These are phyloP conservation scores for Platycheirus albimanus DNA, from an alignment of 2,888 invertebrate species.

Conservation along the genomic window DNA sequence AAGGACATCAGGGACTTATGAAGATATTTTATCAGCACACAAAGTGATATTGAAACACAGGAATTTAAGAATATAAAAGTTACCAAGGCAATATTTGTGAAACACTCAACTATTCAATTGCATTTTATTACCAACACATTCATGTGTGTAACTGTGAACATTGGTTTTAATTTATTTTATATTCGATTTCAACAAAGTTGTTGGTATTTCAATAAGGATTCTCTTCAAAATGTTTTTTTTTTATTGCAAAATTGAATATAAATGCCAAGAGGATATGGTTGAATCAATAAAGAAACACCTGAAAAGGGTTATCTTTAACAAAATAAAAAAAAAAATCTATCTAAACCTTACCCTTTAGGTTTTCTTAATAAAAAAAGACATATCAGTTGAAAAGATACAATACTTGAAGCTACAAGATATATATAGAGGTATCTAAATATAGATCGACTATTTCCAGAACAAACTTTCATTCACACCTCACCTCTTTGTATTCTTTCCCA, in stretches of 20 bases:
- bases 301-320: background rate
- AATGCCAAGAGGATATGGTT: background rate
- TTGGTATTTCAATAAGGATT: background rate
- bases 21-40: background rate
- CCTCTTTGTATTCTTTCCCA: too few relatives aligned
- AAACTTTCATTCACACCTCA: slow-evolving; percentile 11
- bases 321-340: background rate
- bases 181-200: background rate
- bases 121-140: background rate
- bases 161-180: background rate
- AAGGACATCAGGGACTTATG: background rate
- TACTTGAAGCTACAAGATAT: too few relatives aligned
- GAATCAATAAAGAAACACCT: background rate
- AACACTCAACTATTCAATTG: background rate
- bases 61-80: background rate
- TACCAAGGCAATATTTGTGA: background rate
- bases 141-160: background rate
- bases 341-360: background rate
- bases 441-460: background rate
- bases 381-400: slow-evolving; percentile 15
- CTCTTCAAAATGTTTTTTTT: slow-evolving; percentile 1
- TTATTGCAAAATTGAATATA: background rate
- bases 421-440: background rate
- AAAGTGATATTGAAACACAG: background rate
- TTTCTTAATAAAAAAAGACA: slow-evolving; percentile 20